phyloP scores from a whole-genome alignment of 2,797 vertebrate genomes.

The Lerista edwardsae region DNA sequence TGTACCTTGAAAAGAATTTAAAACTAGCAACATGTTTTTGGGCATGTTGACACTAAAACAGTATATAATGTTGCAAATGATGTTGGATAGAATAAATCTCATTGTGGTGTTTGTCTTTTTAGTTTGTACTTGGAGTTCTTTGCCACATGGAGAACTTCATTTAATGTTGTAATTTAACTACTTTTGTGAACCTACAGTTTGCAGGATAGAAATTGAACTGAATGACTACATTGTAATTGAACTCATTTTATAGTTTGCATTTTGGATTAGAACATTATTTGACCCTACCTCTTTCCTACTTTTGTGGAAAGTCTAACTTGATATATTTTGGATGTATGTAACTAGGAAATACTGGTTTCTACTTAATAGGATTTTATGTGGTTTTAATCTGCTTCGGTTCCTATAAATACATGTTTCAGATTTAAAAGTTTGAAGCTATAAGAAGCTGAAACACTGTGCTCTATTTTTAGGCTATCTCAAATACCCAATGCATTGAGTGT shows the following conservation, averaged over 20 bases:
- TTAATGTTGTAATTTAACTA: too few species aligned
- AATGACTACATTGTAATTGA: background rate
- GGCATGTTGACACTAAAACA: too few species aligned
- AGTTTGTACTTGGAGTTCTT: background rate
- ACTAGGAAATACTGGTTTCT: background rate
- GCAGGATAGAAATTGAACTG: too few species aligned
- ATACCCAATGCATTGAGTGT: background rate
- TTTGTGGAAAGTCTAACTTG: background rate
- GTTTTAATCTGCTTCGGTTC: background rate
- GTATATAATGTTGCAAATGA: too few species aligned
- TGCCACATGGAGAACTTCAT: background rate
- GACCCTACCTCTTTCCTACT: constrained; percentile 7
- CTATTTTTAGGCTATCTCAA: background rate
- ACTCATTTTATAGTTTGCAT: background rate
- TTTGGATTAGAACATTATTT: background rate
- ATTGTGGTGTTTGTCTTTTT: constrained; percentile 1
- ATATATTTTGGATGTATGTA: background rate
- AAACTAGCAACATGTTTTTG: too few species aligned
- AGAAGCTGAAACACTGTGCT: background rate
- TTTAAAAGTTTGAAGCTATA: background rate
- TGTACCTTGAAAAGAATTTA: too few species aligned
- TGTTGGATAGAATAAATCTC: too few species aligned
- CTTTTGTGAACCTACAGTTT: too few species aligned
- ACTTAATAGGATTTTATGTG: background rate
- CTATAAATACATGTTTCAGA: background rate